Evolutionary conservation across 2,888 invertebrate genomes (phyloP).

Genomic region (Graphium colonna): DNA sequence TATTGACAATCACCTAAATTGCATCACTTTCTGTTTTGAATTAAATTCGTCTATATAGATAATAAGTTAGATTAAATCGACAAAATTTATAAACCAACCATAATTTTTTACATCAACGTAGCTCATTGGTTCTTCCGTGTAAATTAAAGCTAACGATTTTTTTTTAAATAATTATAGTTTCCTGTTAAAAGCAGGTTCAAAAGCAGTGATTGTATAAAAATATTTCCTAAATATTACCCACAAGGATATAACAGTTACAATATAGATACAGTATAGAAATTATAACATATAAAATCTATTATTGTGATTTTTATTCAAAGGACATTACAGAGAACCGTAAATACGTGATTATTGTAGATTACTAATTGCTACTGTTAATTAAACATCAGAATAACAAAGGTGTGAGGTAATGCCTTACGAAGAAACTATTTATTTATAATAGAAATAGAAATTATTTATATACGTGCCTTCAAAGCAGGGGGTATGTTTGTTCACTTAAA

Average conservation of each 20-base stretch:
- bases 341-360: background rate
- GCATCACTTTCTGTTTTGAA: too few relatives aligned
- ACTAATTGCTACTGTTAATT: background rate
- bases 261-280: too few relatives aligned
- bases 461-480: constrained; percentile 54
- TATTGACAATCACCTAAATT: too few relatives aligned
- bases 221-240: background rate
- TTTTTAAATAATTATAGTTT: too few relatives aligned
- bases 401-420: background rate
- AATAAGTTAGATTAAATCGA: too few relatives aligned
- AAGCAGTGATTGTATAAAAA: background rate
- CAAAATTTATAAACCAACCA: too few relatives aligned
- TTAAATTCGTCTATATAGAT: too few relatives aligned
- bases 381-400: background rate
- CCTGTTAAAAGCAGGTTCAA: too few relatives aligned
- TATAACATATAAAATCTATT: too few relatives aligned
- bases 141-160: too few relatives aligned
- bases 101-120: too few relatives aligned
- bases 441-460: constrained; percentile 32
- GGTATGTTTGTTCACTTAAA: constrained; percentile 32
- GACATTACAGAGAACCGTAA: background rate
- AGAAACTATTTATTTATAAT: background rate
- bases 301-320: background rate
- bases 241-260: background rate
- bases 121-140: too few relatives aligned